Evolutionary conservation across 2,888 invertebrate genomes (phyloP), one percentile per base, ranked within the genome.

Genomic region (Opisthograptis luteolata): DNA sequence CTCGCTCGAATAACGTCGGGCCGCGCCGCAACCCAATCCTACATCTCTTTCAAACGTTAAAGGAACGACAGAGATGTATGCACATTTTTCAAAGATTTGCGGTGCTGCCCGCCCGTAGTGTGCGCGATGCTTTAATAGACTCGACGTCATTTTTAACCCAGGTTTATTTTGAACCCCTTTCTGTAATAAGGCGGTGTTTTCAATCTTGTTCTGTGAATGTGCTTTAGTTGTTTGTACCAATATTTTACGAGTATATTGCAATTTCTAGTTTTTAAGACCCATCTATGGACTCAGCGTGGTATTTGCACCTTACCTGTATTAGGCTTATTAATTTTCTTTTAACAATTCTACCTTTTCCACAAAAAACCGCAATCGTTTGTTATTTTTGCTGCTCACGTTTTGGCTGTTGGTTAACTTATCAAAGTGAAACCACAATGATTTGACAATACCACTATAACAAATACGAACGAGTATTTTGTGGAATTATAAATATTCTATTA

Each of bases 201-300:
- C 6, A 8, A 25, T 10, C 7, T 47, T 43, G 46, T 53, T 35
- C 58, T 62, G 58, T 54, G 43, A 57, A 62, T 59, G 40, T 55
- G 45, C 56, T 66, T 54, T 68, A 39, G 64, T 48, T 60, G 58
- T 64, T 40, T 58, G 62, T 58, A 53, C 44, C 31, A 60, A 54
- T 58, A 52, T 52, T 60, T 66, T 56, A 47, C 57, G 50, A 53
- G 46, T 61, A 47, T 54, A 48, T 35, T 40, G 25, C 56, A 57
- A 49, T 51, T 53, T 58, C 62, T 53, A 63, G 56, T 60, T 58
- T 61, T 62, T 76, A 79, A 66, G 87, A 87, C 87, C 87, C 86
- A 84, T 79, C 79, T 86, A 82, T 64, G 81, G 81, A 85, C 73
- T 62, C 53, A 56, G 69, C 65, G 66, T 71, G 71, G 50, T 51